These are phyloP conservation scores for Bicyclus anynana DNA, from an alignment of 1,140 invertebrate species.

Conservation along the genomic window DNA sequence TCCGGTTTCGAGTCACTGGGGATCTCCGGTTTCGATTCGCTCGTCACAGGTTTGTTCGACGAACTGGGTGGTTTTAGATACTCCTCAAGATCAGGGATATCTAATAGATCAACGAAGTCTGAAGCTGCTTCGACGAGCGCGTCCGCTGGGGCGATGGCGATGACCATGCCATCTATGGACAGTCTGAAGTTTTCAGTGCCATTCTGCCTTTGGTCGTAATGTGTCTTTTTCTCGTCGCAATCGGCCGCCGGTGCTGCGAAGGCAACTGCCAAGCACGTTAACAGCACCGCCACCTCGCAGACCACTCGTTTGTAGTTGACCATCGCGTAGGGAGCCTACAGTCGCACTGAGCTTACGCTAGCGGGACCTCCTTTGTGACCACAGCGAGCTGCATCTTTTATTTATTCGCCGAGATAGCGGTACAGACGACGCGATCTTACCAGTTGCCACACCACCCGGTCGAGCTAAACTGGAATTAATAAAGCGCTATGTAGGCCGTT, in stretches of 20 bases:
- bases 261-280: conserved; percentile 27
- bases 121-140: conserved; percentile 58
- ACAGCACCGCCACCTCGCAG: conserved; percentile 51
- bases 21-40: conserved; percentile 29
- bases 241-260: conserved; percentile 42
- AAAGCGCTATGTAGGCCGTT: conserved; percentile 42
- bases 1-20: too few species aligned
- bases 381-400: conserved; percentile 69
- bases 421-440: conserved; percentile 51
- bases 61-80: conserved; percentile 10
- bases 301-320: conserved; percentile 69
- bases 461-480: conserved; percentile 65
- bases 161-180: conserved; percentile 80
- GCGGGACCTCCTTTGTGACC: conserved; percentile 54
- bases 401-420: conserved; percentile 74
- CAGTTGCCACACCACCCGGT: conserved; percentile 48
- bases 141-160: conserved; percentile 81
- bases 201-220: conserved; percentile 84
- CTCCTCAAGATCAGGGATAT: conserved; percentile 32
- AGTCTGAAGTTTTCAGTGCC: conserved; percentile 83
- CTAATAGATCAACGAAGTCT: conserved; percentile 42
- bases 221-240: conserved; percentile 33
- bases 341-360: conserved; percentile 50
- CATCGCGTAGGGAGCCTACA: conserved; percentile 54
- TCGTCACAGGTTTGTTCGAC: conserved; percentile 31